Evolutionary conservation across 2,113 vertebrate genomes (phyloP).

Genomic region (Baryphthengus martii): DNA sequence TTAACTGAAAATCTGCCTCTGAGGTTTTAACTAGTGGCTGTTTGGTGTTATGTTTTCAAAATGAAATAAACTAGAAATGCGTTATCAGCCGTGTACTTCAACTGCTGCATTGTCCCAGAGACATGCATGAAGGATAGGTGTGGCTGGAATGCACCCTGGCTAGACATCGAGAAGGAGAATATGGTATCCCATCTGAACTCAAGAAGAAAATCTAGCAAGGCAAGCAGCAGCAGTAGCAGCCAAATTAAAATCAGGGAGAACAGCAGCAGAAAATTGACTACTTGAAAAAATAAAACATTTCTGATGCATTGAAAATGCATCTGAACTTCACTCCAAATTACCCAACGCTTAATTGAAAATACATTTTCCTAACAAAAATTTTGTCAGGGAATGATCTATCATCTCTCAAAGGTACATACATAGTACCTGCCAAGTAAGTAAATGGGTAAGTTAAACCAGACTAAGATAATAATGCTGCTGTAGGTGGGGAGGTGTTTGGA

Average conservation of each 20-base stretch:
- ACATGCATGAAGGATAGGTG: not conserved
- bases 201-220: not conserved
- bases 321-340: not conserved
- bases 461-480: not conserved
- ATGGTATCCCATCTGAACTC: not conserved
- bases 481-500: not conserved
- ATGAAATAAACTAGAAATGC: not conserved
- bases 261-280: not conserved
- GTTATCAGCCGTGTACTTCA: not conserved
- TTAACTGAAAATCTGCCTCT: not conserved
- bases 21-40: not conserved
- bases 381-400: not conserved
- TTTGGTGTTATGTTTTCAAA: not conserved
- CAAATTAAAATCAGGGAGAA: not conserved
- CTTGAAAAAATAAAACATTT: not conserved
- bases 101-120: not conserved
- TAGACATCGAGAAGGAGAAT: not conserved
- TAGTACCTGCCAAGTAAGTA: not conserved
- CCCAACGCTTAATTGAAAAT: not conserved
- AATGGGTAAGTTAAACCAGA: not conserved
- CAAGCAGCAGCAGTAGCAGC: not conserved
- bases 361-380: not conserved
- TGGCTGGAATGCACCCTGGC: not conserved
- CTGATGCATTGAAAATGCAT: not conserved
- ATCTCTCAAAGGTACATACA: not conserved